These are phyloP conservation scores for Aphrophora alni DNA, from an alignment of 2,888 invertebrate species.

Conservation along the genomic window DNA sequence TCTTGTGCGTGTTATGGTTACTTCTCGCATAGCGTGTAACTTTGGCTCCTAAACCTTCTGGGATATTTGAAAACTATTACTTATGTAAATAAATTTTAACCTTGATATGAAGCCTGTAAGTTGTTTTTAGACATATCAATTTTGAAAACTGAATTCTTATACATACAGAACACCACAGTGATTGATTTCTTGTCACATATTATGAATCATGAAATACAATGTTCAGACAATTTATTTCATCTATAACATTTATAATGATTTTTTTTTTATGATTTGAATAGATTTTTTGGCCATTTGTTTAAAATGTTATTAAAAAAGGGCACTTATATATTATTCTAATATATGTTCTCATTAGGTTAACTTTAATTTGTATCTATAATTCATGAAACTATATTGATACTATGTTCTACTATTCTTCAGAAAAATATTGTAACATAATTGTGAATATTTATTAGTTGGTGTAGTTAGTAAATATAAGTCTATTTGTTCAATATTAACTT, in stretches of 20 bases:
- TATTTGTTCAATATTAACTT: not conserved
- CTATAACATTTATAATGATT: too few relatives aligned
- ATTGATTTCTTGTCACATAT: too few relatives aligned
- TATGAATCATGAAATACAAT: too few relatives aligned
- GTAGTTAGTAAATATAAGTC: not conserved
- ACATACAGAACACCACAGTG: not conserved
- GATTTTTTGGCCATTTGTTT: not conserved
- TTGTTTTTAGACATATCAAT: not conserved
- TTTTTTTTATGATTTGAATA: not conserved
- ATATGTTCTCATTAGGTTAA: not conserved
- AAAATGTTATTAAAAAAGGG: not conserved
- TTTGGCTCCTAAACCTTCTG: not conserved
- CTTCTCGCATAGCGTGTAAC: conserved; percentile 73
- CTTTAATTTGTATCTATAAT: not conserved
- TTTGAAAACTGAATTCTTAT: not conserved
- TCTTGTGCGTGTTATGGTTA: conserved; percentile 90
- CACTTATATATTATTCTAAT: not conserved
- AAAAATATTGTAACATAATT: not conserved
- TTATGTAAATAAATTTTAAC: conserved; percentile 6
- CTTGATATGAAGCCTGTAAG: not conserved
- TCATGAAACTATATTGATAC: not conserved
- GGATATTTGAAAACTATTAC: not conserved
- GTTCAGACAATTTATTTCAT: not conserved
- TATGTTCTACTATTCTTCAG: not conserved
- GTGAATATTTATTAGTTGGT: not conserved